Evolutionary conservation across 2,888 invertebrate genomes (phyloP), one percentile per base, ranked within the genome.

Genomic region (Tyria jacobaeae): DNA sequence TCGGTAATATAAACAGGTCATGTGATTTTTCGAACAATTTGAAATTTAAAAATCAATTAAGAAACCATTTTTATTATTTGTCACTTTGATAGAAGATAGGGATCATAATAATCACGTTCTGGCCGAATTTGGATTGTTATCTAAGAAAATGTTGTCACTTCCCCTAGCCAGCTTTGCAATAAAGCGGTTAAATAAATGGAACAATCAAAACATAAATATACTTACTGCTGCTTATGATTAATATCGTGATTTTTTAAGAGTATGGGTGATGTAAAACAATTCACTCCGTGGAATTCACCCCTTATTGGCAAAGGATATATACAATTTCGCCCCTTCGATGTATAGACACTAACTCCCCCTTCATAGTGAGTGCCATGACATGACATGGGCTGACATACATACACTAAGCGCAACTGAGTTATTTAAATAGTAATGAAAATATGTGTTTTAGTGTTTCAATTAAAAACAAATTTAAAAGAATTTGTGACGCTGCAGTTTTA

Each of bases 341-440:
- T 44, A 21, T 17, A 44, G 44, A 44, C 44, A 44, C 21, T 44
- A 44, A 44, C 21, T 44, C 21, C 44, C 44, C 44, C 44, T 21
- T 17, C 21, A 12, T 21, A 21, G 44, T 44, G 44, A 44, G 21
- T 44, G 12, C 44, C 9, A 21, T 21, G 21, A n/a, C n/a, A n/a
- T n/a, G 41, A 41, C 17, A 44, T 12, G 21, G 5, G 17, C 39
- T 39, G 39, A 39, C 17, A 41, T 17, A 31, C 7, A 12, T 12
- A 44, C 44, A 44, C 15, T 37, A 15, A 37, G 15, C 37, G 5
- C 15, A 37, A 37, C 15, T 12, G 12, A 37, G 15, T 37, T 37
- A 37, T 15, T 21, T 17, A 21, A 21, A 41, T 41, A 41, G 21
- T 12, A 21, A 44, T 21, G 12, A 4, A 27, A 27, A 6, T 27